A percentile compares a stretch with the other conserved stretches of the same genome.
Evolutionary conservation across 2,888 invertebrate genomes (phyloP).

Genomic region (Sipha maydis): DNA sequence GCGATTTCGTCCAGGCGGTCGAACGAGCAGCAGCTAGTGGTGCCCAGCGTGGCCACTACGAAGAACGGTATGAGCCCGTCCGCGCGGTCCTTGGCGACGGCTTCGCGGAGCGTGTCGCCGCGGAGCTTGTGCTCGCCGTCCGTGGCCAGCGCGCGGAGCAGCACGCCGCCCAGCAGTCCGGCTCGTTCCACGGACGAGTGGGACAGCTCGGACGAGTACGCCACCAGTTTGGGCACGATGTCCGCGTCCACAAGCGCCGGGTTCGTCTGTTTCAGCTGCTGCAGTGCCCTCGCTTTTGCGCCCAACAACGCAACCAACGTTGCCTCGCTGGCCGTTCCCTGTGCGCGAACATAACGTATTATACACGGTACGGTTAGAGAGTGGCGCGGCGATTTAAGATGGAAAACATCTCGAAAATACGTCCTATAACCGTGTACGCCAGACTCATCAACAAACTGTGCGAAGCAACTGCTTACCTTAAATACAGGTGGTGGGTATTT

Average conservation of each 20-base stretch:
- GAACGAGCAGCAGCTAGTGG: constrained; percentile 89
- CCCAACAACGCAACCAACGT: constrained; percentile 92
- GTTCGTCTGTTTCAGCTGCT: constrained; percentile 76
- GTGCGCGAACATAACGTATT: background rate
- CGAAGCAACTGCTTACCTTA: too few species aligned
- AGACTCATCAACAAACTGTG: too few species aligned
- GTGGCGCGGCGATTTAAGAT: too few species aligned
- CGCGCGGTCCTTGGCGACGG: constrained; percentile 84
- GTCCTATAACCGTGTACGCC: too few species aligned
- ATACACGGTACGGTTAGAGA: too few species aligned
- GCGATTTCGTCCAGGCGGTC: constrained; percentile 79
- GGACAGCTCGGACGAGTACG: constrained; percentile 85
- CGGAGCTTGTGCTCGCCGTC: constrained; percentile 79
- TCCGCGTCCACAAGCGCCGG: constrained; percentile 80
- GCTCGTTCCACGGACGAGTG: constrained; percentile 95
- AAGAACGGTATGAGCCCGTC: constrained; percentile 96
- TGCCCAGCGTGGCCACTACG: constrained; percentile 87
- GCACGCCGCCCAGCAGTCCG: constrained; percentile 87
- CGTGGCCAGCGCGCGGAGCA: constrained; percentile 78
- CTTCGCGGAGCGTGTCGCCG: constrained; percentile 79
- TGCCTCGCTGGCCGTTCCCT: constrained; percentile 95
- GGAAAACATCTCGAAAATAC: too few species aligned
- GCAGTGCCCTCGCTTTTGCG: constrained; percentile 81
- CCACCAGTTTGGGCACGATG: constrained; percentile 83
- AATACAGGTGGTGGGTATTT: too few species aligned